Evolutionary conservation across 2,113 vertebrate genomes (phyloP), one percentile per base, ranked within the genome.

Genomic region (Andinoacara biseriatus): DNA sequence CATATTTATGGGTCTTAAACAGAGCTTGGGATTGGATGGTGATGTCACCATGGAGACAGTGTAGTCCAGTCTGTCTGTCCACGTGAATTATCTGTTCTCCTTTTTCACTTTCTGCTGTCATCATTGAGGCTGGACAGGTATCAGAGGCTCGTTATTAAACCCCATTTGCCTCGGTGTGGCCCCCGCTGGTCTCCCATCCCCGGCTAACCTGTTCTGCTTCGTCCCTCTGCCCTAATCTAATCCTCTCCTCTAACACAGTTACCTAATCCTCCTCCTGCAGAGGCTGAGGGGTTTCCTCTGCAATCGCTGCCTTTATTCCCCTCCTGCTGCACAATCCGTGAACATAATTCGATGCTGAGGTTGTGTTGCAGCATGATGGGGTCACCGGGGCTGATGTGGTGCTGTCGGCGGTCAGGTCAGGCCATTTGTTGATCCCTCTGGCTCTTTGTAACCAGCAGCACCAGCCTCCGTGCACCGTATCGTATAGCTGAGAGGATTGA

Each of bases 181-280:
- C 74, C 57, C n/a, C 3, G n/a, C 49, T n/a, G 49, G 52, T 52
- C 46, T 59, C 38, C 60, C 35, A 38, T 80, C 87, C 77, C 18
- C 81, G 56, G 43, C 67, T 11, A 72, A 85, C 81, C 60, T 82
- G 49, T 15, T 72, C 86, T 63, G 54, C 74, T 7, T 38, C 29
- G 43, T 77, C 76, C 43, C 81, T 82, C 58, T 40, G 60, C 78
- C 84, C 72, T 90, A 84, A 93, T 92, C 87, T 94, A 92, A 95
- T 94, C 93, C 90, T 75, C 76, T 89, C 74, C 84, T 87, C 76
- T 89, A 93, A 92, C 86, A 89, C 88, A 92, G 85, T 95, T 92
- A 91, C 76, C 85, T 92, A 94, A 93, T 91, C 92, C 84, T 18
- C 65, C 83, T 63, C 58, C 75, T 40, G 61, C 46, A 40, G 59